phyloP scores from a whole-genome alignment of 2,888 invertebrate genomes.

The Synergus gifuensis region DNA sequence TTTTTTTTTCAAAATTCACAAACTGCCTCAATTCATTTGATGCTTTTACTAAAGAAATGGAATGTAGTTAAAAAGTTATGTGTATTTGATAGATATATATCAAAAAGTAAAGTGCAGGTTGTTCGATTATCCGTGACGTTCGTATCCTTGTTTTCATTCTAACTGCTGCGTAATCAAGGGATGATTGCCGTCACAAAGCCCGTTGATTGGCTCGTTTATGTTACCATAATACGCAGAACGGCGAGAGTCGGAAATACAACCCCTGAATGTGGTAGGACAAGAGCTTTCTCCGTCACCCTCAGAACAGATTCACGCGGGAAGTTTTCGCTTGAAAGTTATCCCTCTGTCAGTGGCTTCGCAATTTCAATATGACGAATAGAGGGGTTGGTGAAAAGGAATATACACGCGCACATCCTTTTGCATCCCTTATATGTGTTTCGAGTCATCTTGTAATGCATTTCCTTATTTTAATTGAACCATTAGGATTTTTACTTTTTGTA shows the following conservation, averaged over 20 bases:
- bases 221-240: constrained; percentile 59
- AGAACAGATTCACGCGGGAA: constrained; percentile 50
- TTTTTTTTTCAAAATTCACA: neutral
- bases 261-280: constrained; percentile 43
- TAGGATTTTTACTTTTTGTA: neutral
- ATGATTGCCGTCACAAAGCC: constrained; percentile 71
- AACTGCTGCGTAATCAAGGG: constrained; percentile 70
- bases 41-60: neutral
- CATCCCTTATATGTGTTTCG: neutral
- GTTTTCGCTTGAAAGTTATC: constrained; percentile 38
- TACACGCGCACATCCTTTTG: neutral
- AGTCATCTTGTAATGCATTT: neutral
- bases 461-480: constrained; percentile 3
- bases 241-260: constrained; percentile 43
- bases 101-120: constrained; percentile 7
- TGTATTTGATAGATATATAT: neutral
- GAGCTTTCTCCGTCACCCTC: constrained; percentile 45
- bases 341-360: constrained; percentile 32
- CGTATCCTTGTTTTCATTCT: constrained; percentile 62
- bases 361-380: constrained; percentile 8
- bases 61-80: neutral
- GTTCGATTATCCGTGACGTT: constrained; percentile 46
- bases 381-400: constrained; percentile 25
- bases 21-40: neutral
- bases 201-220: constrained; percentile 75